A percentile compares a stretch with the other conserved stretches of the same genome.
Conservation (phyloP, 1,140 invertebrate genomes). For the Zaprionus kolodkinae region DNA sequence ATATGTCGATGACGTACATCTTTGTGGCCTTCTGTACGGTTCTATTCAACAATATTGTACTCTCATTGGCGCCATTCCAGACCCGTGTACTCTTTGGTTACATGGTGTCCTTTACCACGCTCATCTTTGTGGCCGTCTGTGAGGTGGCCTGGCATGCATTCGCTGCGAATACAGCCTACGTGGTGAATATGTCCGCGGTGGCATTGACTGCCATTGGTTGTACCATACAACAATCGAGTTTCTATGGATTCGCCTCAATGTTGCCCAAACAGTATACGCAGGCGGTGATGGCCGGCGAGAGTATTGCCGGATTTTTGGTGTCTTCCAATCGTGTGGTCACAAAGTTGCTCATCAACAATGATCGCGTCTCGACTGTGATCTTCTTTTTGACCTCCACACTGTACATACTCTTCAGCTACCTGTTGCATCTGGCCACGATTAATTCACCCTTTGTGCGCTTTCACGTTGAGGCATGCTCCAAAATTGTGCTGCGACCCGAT, state of each 20-base stretch:
- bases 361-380: conserved; percentile 91
- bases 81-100: conserved; percentile 95
- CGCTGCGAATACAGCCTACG: conserved; percentile 88
- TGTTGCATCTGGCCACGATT: conserved; percentile 90
- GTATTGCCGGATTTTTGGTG: conserved; percentile 94
- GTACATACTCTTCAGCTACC: conserved; percentile 90
- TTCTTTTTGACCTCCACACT: conserved; percentile 93
- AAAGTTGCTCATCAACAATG: conserved; percentile 90
- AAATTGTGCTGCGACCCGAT: conserved; percentile 91
- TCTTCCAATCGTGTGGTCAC: conserved; percentile 93
- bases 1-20: conserved; percentile 96
- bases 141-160: conserved; percentile 94
- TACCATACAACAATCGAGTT: conserved; percentile 95
- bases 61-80: conserved; percentile 92
- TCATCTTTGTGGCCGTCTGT: conserved; percentile 92
- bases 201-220: conserved; percentile 94
- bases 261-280: conserved; percentile 94
- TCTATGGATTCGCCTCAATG: conserved; percentile 97
- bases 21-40: conserved; percentile 94
- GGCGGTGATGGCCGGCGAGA: conserved; percentile 97
- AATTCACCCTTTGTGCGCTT: conserved; percentile 93
- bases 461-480: conserved; percentile 90
- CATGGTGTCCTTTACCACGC: conserved; percentile 90
- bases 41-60: conserved; percentile 92
- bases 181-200: conserved; percentile 92